Base-by-base conservation (phyloP, 2,888 invertebrate species). In the Drosophila anceps region DNA sequence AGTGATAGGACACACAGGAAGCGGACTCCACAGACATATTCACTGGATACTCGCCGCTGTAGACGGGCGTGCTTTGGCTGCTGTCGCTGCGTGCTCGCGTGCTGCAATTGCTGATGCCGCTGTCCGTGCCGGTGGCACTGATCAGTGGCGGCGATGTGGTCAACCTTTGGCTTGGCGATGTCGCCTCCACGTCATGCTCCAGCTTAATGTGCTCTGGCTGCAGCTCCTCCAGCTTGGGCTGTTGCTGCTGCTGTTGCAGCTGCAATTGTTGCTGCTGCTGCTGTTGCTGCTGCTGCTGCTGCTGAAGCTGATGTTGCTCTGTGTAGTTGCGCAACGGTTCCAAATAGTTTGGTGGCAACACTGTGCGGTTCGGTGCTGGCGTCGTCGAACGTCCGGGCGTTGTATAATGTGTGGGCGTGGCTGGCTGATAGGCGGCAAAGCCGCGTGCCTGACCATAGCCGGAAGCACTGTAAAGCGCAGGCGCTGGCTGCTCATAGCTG, bases 61-160 rank as follows among this genome's bases (percentile, higher is more conserved):
- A 91, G 18, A 90, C 79, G n/a, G 90, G 90, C 5, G 90, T 91
- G 55, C 90, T 90, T 55, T 90, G 91, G 51, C 90, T 91, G 68
- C 90, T 88, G 66, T 88, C 88, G 46, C 83, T 82, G 12, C 87
- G 62, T 1, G 88, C 88, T 0, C 90, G 81, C 5, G 90, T 85
- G 75, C 90, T 88, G 73, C 90, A 90, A 24, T 87, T 90, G 75
- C 90, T 91, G 71, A 91, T 90, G 68, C 91, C 91, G 60, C 91
- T 91, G 64, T 91, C 90, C 18, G 91, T 91, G 64, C 90, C 90
- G 5, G 88, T 89, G 80, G 90, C 90, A 46, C 91, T 91, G 41
- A 87, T 91, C 60, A 91, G 41, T 3, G 90, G 90, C 27, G 91
- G 91, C 18, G 90, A 91, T 8, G 90, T 91, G 55, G 91, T 90